phyloP scores from a whole-genome alignment of 2,888 invertebrate genomes.

The Rapana venosa region DNA sequence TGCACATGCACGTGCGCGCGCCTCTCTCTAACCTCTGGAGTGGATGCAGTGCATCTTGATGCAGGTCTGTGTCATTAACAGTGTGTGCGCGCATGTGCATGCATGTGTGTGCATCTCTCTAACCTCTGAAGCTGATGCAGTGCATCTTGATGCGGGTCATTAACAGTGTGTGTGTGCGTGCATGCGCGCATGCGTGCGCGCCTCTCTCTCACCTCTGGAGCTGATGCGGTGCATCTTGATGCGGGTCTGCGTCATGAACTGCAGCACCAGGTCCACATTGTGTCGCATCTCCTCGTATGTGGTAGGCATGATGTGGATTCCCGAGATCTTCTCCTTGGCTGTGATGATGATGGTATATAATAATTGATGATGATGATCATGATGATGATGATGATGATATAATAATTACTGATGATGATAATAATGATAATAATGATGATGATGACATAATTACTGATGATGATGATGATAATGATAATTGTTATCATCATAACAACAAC shows the following conservation, averaged over 20 bases:
- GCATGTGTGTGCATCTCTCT: slow-evolving; percentile 3
- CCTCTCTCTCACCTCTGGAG: slow-evolving; percentile 72
- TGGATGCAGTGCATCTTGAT: slow-evolving; percentile 78
- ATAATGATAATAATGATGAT: too few relatives aligned
- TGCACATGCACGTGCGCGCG: neutral
- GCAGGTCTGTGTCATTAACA: slow-evolving; percentile 76
- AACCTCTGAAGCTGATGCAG: slow-evolving; percentile 75
- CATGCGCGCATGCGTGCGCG: neutral
- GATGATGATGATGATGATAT: too few relatives aligned
- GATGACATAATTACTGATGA: too few relatives aligned
- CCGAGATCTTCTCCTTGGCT: slow-evolving; percentile 77
- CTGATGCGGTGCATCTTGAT: slow-evolving; percentile 78
- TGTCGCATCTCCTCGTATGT: slow-evolving; percentile 74
- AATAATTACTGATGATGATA: too few relatives aligned
- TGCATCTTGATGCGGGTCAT: slow-evolving; percentile 78
- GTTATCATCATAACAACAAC: too few relatives aligned
- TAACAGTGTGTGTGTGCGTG: too few relatives aligned
- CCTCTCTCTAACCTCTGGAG: slow-evolving; percentile 73
- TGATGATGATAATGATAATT: too few relatives aligned
- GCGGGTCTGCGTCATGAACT: slow-evolving; percentile 77
- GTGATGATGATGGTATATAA: slow-evolving; percentile 41
- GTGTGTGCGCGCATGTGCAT: neutral
- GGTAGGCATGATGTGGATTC: slow-evolving; percentile 72
- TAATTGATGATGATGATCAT: too few relatives aligned
- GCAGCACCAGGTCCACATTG: slow-evolving; percentile 78